Evolutionary conservation across 2,113 vertebrate species (phyloP), one percentile per base, ranked within the genome.

Genomic region (Passer domesticus): DNA sequence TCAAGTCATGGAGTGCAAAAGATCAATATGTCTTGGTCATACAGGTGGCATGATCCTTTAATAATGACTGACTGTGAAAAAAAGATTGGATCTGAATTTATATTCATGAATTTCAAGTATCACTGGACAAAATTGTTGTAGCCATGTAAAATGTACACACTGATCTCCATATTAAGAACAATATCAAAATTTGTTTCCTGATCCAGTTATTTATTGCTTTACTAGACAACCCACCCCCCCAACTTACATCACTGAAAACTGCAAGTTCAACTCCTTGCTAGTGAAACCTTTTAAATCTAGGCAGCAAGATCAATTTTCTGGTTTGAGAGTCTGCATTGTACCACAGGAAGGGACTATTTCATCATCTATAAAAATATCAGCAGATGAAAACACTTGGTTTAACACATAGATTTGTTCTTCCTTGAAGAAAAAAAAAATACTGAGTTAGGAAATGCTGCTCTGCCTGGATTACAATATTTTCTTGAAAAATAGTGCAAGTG

Each of bases 201-300:
- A 41, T 53, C 25, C 7, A 22, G 6, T 76, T 88, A 58, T 22
- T 88, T 79, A 43, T 16, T 80, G 23, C 13, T 81, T 85, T 89
- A 49, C 8, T 60, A 39, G 44, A 39, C 35, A 37, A 37, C n/a
- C 9, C 6, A 4, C 0, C 0, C 7, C 3, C 8, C 1, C 30
- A 39, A 3, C 2, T 80, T 91, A 37, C 0, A 15, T 55, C 19
- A 30, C 58, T 66, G 75, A 55, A 72, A 72, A 60, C 18, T 37
- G 49, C 17, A 69, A 88, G 44, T 31, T 60, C 22, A 78, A 47
- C 22, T 67, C 10, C 27, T 77, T 77, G 41, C 27, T 81, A 72
- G 44, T 64, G 41, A 91, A 62, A 27, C 23, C 30, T 74, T 64
- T 41, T n/a, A 35, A 27, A 74, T 90, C 59, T 80, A 44, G 59